A percentile compares a stretch with the other conserved stretches of the same genome.
These are phyloP conservation scores for Leucosticte australis DNA, from an alignment of 2,113 vertebrate species.

Conservation along the genomic window DNA sequence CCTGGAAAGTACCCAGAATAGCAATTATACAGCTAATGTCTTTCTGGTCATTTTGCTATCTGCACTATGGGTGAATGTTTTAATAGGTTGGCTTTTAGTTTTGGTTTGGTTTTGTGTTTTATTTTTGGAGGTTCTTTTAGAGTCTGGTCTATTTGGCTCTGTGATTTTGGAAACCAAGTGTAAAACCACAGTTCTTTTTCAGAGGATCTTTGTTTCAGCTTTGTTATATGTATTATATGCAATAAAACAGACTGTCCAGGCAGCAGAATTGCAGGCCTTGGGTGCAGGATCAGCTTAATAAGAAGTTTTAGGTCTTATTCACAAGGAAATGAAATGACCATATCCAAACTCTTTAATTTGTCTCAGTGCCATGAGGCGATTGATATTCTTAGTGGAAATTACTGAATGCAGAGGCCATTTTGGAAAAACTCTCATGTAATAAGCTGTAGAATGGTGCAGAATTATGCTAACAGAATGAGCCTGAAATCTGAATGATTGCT, in stretches of 20 bases:
- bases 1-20: not conserved
- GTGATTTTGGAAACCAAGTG: not conserved
- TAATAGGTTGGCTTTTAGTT: not conserved
- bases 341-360: not conserved
- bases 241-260: not conserved
- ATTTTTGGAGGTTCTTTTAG: not conserved
- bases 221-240: not conserved
- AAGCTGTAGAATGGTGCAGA: not conserved
- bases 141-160: not conserved
- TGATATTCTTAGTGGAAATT: not conserved
- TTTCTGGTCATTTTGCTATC: not conserved
- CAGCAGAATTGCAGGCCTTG: not conserved
- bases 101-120: not conserved
- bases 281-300: not conserved
- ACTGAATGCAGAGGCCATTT: not conserved
- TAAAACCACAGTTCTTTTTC: not conserved
- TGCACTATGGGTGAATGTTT: not conserved
- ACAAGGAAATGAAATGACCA: not conserved
- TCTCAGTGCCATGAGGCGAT: not conserved
- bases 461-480: not conserved
- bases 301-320: not conserved
- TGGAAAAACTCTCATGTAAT: not conserved
- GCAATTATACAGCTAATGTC: not conserved
- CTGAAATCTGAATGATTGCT: not conserved
- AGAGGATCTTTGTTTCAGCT: not conserved